phyloP scores from a whole-genome alignment of 2,113 vertebrate species.

The Neoarius graeffei region DNA sequence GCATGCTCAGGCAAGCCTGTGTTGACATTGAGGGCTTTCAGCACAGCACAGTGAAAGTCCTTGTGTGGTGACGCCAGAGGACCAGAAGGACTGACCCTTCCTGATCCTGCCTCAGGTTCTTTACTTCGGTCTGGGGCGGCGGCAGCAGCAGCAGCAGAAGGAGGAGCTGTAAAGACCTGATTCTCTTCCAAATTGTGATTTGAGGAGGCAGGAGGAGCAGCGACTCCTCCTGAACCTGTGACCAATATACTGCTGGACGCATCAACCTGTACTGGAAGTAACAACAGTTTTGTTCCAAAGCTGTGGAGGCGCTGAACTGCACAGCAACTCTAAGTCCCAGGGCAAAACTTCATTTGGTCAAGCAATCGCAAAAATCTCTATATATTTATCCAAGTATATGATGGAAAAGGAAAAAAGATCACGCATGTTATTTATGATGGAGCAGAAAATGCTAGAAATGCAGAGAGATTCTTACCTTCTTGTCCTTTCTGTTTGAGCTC shows the following conservation, averaged over 20 bases:
- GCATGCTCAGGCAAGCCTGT: slow-evolving; percentile 60
- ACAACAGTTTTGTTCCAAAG: slow-evolving; percentile 55
- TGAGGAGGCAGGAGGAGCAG: not conserved
- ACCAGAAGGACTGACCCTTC: slow-evolving; percentile 30
- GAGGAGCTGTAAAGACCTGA: slow-evolving; percentile 7
- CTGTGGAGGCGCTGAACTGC: slow-evolving; percentile 11
- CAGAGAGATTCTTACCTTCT: slow-evolving; percentile 75
- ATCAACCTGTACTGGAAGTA: slow-evolving; percentile 58
- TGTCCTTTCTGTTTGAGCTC: slow-evolving; percentile 90
- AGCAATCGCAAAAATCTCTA: not conserved
- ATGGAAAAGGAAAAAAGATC: not conserved
- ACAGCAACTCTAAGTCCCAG: not conserved
- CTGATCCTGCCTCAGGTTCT: slow-evolving; percentile 31
- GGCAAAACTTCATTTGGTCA: not conserved
- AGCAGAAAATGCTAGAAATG: not conserved
- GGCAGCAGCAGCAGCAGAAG: slow-evolving; percentile 53
- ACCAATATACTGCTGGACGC: slow-evolving; percentile 15
- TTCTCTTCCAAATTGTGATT: slow-evolving; percentile 15
- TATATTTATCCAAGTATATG: not conserved
- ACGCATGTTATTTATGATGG: not conserved
- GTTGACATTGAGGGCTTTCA: slow-evolving; percentile 74
- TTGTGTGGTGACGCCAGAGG: slow-evolving; percentile 69
- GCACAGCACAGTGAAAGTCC: slow-evolving; percentile 79
- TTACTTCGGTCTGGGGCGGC: slow-evolving; percentile 54
- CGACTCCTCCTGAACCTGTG: slow-evolving; percentile 24